Base-by-base conservation (phyloP, 1,140 invertebrate species). In the Trichonephila clavata region DNA sequence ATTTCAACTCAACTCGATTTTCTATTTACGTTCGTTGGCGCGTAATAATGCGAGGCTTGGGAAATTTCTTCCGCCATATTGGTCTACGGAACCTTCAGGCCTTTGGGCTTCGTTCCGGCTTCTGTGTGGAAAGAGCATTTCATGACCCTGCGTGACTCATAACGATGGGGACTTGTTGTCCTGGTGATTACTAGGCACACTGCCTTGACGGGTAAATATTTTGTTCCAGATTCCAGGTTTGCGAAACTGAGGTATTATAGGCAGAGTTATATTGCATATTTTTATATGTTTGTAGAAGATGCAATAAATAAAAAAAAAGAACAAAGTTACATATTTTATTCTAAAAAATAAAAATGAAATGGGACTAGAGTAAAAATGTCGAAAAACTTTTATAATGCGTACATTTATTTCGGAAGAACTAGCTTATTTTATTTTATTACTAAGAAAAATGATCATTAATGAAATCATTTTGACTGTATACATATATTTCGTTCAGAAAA, bases 1-100 rank as follows among this genome's bases (percentile, higher is more conserved):
- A 21, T 90, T 43, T 80, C 68, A 24, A 59, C 68, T 90, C 32
- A 90, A 59, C 61, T 80, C 68, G 88, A 91, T 84, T 91, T 91
- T 84, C 90, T 91, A 91, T 91, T 91, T 83, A 77, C 59, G 60
- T 91, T 65, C 90, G 50, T 61, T 91, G 77, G 80, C 60, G 90
- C 90, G 80, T 59, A 83, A 91, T 91, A 91, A 83, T 59, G n/a
- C 16, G 63, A 57, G 61, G 59, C 90, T 91, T 91, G 57, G 80
- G 60, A 57, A 63, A 91, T 91, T 83, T 50, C 65, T 91, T 63
- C 39, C 80, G 24, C 80, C 80, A 24, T 50, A 60, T 86, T 61
- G 84, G 84, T 21, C 68, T 32, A 71, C 68, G 27, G 68, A 71
- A 71, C 68, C n/a, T 24, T 71, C 27, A 27, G 68, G 80, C 50